A percentile compares a stretch with the other conserved stretches of the same genome.
Conservation (phyloP, 2,113 vertebrate species). For the Macrotis lagotis region DNA sequence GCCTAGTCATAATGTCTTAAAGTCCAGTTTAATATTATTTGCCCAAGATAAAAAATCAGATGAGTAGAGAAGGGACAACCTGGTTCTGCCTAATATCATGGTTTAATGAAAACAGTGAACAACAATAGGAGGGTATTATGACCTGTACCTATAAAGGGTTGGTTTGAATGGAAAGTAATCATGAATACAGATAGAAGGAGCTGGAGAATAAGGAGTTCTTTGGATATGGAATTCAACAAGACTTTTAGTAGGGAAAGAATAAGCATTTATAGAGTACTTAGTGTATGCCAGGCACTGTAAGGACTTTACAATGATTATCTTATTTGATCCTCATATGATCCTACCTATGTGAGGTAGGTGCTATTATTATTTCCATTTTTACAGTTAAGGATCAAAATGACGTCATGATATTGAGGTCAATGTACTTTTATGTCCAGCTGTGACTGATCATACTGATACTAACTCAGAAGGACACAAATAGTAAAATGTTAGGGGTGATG, state of each 20-base stretch:
- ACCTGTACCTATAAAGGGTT: background rate
- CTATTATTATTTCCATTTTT: background rate
- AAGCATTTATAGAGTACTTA: background rate
- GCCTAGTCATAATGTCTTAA: background rate
- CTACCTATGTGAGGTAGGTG: background rate
- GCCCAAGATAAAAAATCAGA: background rate
- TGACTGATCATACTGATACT: no score
- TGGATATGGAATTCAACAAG: background rate
- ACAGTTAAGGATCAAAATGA: background rate
- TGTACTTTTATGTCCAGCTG: no score
- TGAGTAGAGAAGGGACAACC: background rate
- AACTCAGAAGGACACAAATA: no score
- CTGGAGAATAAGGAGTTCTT: background rate
- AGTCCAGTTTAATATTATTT: background rate
- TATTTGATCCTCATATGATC: background rate
- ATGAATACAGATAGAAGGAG: background rate
- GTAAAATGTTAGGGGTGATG: no score
- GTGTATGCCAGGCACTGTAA: background rate
- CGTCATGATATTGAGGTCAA: no score
- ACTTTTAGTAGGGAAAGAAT: background rate
- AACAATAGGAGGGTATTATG: background rate
- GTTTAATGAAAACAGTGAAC: background rate
- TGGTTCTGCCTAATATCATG: background rate
- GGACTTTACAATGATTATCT: background rate
- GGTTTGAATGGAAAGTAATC: background rate